phyloP scores from a whole-genome alignment of 2,113 vertebrate genomes.

The Silurus glanis region DNA sequence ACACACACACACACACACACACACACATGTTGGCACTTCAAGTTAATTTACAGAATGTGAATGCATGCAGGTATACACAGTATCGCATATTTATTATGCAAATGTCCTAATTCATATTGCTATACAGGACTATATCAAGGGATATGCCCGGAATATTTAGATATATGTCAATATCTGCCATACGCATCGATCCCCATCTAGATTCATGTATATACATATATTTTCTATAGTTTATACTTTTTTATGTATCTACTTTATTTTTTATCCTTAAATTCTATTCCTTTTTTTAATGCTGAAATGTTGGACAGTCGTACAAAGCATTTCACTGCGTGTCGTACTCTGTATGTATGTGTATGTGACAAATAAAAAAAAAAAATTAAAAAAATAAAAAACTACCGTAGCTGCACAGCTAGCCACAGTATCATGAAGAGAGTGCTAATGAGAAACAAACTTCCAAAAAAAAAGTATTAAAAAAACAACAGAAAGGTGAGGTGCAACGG shows the following conservation, averaged over 20 bases:
- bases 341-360: too few species aligned
- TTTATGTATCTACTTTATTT: too few species aligned
- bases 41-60: constrained; percentile 41
- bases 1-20: too few species aligned
- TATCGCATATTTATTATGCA: not conserved
- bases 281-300: too few species aligned
- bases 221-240: too few species aligned
- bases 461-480: not conserved
- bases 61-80: not conserved
- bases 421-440: not conserved
- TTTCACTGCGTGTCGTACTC: too few species aligned
- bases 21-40: constrained; percentile 15
- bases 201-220: too few species aligned
- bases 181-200: too few species aligned
- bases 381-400: not conserved
- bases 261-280: too few species aligned
- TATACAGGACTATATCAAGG: not conserved
- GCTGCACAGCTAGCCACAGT: not conserved
- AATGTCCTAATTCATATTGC: not conserved
- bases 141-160: not conserved
- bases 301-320: too few species aligned
- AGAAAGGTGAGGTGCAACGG: not conserved
- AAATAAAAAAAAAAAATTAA: too few species aligned
- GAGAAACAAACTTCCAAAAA: not conserved
- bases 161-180: too few species aligned